Base-by-base conservation (phyloP, 2,888 invertebrate genomes). In the Halictus quadricinctus region DNA sequence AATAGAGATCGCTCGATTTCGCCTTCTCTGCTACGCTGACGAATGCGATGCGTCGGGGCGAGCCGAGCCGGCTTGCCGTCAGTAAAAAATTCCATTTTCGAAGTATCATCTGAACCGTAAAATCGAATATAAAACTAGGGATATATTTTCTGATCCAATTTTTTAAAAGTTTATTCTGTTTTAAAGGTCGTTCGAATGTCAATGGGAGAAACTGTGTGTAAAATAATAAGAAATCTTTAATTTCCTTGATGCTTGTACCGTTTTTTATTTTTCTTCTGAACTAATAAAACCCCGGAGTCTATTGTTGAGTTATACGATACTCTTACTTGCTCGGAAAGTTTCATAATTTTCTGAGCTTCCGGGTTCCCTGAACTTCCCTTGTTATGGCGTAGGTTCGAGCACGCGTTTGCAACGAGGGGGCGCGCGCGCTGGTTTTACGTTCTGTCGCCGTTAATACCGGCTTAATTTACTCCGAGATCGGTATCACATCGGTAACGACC, bases 1-100 rank as follows among this genome's bases (percentile, higher is more conserved):
- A 85, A 85, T 86, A 76, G 80, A 80, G 82, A 82, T 80, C 86
- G 86, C 77, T 74, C 80, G 80, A 81, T 86, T 86, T 86, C 86
- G 86, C 82, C 80, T 79, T 79, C 82, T 76, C 82, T 74, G 50
- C 72, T 80, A 74, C 72, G 74, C 74, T 80, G 80, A 85, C 74
- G 80, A 75, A 84, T 85, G 79, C 72, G 73, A 69, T 72, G 78
- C 50, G 70, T 73, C 60, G 72, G 73, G 76, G 73, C 76, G 4
- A 36, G 36, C 36, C 76, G 4, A 36, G 36, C 36, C 36, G 36
- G 3, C 36, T 36, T 36, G 36, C 36, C 36, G 36, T 36, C 36
- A 36, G 2, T 36, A 2, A 36, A 29, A 29, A 29, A 29, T 29
- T 1, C 29, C 29, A 36, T 36, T 36, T 36, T 36, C 36, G 4